Evolutionary conservation across 2,888 invertebrate species (phyloP), one percentile per base, ranked within the genome.

Genomic region (Dinocampus coccinellae): DNA sequence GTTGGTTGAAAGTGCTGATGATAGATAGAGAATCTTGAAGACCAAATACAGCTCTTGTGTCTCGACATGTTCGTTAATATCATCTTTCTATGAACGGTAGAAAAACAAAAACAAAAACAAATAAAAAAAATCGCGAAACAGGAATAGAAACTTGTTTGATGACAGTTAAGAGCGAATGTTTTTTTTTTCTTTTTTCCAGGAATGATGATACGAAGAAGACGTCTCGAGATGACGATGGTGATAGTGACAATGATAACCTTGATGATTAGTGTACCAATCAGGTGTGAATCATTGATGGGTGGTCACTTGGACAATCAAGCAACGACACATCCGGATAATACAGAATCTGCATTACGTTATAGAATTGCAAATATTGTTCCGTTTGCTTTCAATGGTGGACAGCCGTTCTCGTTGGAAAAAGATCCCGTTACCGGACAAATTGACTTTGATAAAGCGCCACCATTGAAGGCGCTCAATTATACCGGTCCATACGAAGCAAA

Each of bases 351-450:
- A n/a, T 78, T 79, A 13, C 83, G 84, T 75, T 86, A 84, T 73
- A 82, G 83, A 65, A 74, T 85, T 22, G 83, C 85, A 26, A 66
- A 57, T 2, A 33, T 74, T 3, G 84, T 81, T 69, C 83, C 86
- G 24, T 87, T 84, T 74, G 86, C 87, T 29, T 92, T 93, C 82
- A 92, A 93, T 81, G 91, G 91, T 73, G 93, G 93, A 16, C 92
- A 92, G 79, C 92, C 93, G 0, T 93, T 93, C 81, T 92, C 92
- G 70, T 88, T 92, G 6, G 91, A 92, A 75, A 92, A 92, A 78
- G 92, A 93, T 85, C 92, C 93, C 0, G 83, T 92, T 29, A 93
- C 92, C 0, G 93, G 93, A 0, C 89, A 90, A 76, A 88, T 92
- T 42, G 91, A 92, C 81, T 92, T 92, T 73, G 90, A 89, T 72